These are phyloP conservation scores for Myanophis thanlyinensis DNA, from an alignment of 2,113 vertebrate species.

Conservation along the genomic window DNA sequence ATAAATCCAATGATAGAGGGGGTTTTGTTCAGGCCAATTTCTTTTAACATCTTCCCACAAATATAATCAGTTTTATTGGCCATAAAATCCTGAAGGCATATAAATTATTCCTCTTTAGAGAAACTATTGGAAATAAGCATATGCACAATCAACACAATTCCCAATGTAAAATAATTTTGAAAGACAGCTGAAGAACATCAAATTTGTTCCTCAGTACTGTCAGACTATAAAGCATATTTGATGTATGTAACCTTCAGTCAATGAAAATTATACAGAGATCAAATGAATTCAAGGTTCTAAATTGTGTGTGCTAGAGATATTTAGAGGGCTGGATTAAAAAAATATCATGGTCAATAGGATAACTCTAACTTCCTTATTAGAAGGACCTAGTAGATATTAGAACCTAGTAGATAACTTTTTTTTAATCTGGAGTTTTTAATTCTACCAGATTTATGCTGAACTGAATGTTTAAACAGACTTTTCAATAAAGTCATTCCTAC, in stretches of 20 bases:
- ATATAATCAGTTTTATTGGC: slow-evolving; percentile 39
- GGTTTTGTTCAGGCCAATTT: slow-evolving; percentile 37
- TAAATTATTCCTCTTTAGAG: slow-evolving; percentile 56
- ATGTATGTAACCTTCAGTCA: slow-evolving; percentile 62
- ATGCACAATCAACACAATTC: slow-evolving; percentile 57
- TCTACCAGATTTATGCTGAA: slow-evolving; percentile 19
- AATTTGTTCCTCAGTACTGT: slow-evolving; percentile 40
- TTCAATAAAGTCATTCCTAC: slow-evolving; percentile 30
- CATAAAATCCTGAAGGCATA: slow-evolving; percentile 32
- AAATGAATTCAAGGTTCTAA: slow-evolving; percentile 48
- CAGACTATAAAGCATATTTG: slow-evolving; percentile 48
- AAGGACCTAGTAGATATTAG: slow-evolving; percentile 19
- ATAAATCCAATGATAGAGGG: background rate
- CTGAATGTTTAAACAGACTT: slow-evolving; percentile 19
- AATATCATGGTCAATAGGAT: slow-evolving; percentile 42
- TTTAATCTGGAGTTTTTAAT: slow-evolving; percentile 23
- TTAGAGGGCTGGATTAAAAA: slow-evolving; percentile 33
- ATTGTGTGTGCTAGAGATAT: slow-evolving; percentile 38
- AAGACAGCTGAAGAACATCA: slow-evolving; percentile 55
- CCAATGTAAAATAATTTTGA: slow-evolving; percentile 50
- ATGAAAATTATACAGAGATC: slow-evolving; percentile 31
- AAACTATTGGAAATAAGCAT: slow-evolving; percentile 10
- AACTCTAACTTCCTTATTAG: slow-evolving; percentile 15
- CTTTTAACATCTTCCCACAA: slow-evolving; percentile 48
- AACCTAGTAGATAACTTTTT: slow-evolving; percentile 37